These are phyloP conservation scores for Anoplopoma fimbria DNA, from an alignment of 2,113 vertebrate genomes.

Conservation along the genomic window DNA sequence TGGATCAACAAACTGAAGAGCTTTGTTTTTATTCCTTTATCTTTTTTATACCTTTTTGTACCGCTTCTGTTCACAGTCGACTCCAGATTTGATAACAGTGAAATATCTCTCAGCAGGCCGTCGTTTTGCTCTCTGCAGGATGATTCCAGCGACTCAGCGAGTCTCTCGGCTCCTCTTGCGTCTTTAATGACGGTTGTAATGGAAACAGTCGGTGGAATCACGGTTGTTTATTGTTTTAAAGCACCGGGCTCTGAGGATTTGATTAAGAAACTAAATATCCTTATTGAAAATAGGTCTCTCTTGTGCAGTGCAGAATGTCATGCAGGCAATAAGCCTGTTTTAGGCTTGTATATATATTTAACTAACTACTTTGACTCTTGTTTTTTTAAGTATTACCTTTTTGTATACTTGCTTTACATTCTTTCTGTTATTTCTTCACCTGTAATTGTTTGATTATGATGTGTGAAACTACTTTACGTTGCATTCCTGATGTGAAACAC, in stretches of 20 bases:
- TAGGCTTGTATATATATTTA: neutral
- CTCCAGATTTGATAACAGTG: neutral
- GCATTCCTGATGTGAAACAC: neutral
- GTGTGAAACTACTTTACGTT: neutral
- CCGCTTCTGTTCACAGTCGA: neutral
- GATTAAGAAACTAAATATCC: neutral
- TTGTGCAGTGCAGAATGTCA: neutral
- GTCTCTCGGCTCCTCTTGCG: neutral
- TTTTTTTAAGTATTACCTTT: neutral
- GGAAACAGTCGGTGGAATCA: neutral
- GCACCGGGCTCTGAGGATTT: neutral
- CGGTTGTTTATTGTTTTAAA: neutral
- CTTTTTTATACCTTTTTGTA: neutral
- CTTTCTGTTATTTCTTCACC: neutral
- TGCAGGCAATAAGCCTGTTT: too few species aligned
- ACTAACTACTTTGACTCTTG: neutral
- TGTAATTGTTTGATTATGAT: neutral
- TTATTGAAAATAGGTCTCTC: neutral
- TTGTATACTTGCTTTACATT: neutral
- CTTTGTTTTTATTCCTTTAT: neutral
- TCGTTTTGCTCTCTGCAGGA: neutral
- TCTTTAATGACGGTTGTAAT: neutral
- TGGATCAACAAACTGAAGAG: neutral
- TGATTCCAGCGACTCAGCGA: neutral
- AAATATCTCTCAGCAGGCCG: neutral